Evolutionary conservation across 53 echinoderm and acorn worm genomes (phyloP).

Genomic region (Antedon mediterranea): DNA sequence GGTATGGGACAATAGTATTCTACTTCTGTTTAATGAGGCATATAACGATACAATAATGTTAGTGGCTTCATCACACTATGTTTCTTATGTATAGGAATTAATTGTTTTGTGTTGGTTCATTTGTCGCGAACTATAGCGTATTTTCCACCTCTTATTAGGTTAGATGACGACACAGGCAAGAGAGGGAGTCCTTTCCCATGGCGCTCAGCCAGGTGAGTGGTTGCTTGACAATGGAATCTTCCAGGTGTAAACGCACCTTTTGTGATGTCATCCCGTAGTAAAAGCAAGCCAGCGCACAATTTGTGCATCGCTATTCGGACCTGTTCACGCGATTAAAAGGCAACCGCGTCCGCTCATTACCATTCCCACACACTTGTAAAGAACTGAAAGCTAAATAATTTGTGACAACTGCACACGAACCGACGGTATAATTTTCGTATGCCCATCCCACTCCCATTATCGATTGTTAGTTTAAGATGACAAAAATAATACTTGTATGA

Average conservation of each 20-base stretch:
- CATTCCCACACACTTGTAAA: background rate
- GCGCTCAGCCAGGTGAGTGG: background rate
- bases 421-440: background rate
- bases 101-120: background rate
- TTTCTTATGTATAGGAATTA: background rate
- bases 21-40: background rate
- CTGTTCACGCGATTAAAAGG: background rate
- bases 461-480: background rate
- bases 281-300: background rate
- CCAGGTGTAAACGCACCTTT: background rate
- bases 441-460: background rate
- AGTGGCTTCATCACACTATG: background rate
- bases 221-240: background rate
- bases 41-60: background rate
- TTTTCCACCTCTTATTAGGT: background rate
- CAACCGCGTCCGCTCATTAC: background rate
- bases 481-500: background rate
- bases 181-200: slow-evolving; percentile 1
- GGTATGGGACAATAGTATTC: background rate
- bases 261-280: background rate
- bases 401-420: background rate
- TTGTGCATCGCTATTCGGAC: background rate
- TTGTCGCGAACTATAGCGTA: background rate
- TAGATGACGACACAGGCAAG: background rate
- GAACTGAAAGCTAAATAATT: background rate